Conservation (phyloP, 2,888 invertebrate genomes). For the Lithophane socia region DNA sequence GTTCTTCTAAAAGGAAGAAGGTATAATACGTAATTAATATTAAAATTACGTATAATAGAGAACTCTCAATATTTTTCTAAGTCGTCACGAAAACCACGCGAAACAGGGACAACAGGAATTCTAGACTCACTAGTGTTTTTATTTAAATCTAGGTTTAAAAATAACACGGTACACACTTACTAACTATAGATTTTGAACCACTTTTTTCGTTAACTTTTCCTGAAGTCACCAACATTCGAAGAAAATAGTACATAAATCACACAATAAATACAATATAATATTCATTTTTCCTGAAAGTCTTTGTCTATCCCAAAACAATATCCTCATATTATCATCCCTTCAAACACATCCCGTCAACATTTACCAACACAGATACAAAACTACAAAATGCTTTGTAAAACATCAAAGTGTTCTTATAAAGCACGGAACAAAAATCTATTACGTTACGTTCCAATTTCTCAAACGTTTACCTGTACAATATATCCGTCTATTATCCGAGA, state of each 20-base stretch:
- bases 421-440: constrained; percentile 63
- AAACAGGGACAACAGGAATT: no score
- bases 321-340: constrained; percentile 34
- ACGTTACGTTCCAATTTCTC: constrained; percentile 61
- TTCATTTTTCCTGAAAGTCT: neutral
- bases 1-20: neutral
- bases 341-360: constrained; percentile 28
- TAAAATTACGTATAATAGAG: neutral
- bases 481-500: constrained; percentile 74
- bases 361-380: constrained; percentile 33
- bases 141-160: neutral
- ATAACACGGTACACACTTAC: neutral
- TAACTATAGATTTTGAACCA: neutral
- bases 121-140: neutral
- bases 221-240: no score
- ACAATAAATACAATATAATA: constrained; percentile 1
- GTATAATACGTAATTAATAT: no score
- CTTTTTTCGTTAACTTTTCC: neutral
- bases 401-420: constrained; percentile 63
- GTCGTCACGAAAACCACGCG: neutral
- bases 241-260: neutral
- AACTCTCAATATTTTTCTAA: neutral
- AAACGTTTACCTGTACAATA: constrained; percentile 66
- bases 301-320: constrained; percentile 46
- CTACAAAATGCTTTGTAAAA: constrained; percentile 59